phyloP scores from a whole-genome alignment of 2,113 vertebrate species.

The Mola mola region DNA sequence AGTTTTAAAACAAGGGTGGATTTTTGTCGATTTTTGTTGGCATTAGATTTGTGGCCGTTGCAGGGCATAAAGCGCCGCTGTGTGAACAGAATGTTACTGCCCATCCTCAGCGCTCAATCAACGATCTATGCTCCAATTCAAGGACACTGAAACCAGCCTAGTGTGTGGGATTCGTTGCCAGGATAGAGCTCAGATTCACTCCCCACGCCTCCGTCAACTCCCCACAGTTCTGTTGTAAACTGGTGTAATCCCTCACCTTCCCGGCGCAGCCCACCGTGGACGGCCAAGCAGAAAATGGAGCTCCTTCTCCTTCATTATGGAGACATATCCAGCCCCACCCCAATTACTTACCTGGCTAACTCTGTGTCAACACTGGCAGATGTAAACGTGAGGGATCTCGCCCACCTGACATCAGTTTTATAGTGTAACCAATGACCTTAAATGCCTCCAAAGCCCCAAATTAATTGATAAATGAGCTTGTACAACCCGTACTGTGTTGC shows the following conservation, averaged over 20 bases:
- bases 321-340: conserved; percentile 30
- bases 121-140: conserved; percentile 20
- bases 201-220: conserved; percentile 6
- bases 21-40: background rate
- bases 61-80: conserved; percentile 12
- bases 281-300: conserved; percentile 53
- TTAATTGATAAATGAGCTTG: conserved; percentile 36
- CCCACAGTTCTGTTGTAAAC: conserved; percentile 42
- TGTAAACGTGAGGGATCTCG: conserved; percentile 44
- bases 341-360: conserved; percentile 57
- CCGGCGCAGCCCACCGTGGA: conserved; percentile 22
- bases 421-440: background rate
- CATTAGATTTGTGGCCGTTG: conserved; percentile 6
- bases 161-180: conserved; percentile 12
- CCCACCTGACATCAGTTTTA: conserved; percentile 19
- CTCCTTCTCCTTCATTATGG: conserved; percentile 50
- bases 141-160: conserved; percentile 35
- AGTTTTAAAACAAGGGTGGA: background rate
- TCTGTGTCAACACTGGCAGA: conserved; percentile 50
- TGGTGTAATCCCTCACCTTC: conserved; percentile 44
- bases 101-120: conserved; percentile 3
- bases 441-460: conserved; percentile 11
- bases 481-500: conserved; percentile 19
- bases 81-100: conserved; percentile 41
- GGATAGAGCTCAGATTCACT: conserved; percentile 25